These are phyloP conservation scores for Onychomys arenicola DNA, from an alignment of 2,797 vertebrate genomes.

Conservation along the genomic window DNA sequence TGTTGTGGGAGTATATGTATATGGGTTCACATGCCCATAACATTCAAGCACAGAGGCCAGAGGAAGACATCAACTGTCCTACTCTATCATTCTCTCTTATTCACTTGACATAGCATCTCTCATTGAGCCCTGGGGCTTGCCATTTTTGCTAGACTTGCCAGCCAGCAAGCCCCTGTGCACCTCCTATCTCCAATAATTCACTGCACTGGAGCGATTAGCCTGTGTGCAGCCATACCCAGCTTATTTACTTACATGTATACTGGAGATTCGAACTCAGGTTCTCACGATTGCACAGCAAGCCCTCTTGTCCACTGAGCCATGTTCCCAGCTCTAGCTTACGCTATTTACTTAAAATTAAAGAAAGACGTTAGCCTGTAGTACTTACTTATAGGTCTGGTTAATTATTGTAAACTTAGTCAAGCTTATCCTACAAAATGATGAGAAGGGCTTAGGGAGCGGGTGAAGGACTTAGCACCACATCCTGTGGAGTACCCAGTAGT, in stretches of 20 bases:
- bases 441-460: not conserved
- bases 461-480: constrained; percentile 48
- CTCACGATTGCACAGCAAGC: not conserved
- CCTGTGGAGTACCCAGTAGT: not conserved
- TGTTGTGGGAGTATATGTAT: too few relatives aligned
- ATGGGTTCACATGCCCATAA: not conserved
- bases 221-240: too few relatives aligned
- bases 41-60: not conserved
- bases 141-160: not conserved
- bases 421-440: not conserved
- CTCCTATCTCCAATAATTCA: not conserved
- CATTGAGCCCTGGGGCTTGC: not conserved
- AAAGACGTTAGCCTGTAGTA: not conserved
- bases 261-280: not conserved
- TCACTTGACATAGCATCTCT: not conserved
- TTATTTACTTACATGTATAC: not conserved
- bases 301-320: not conserved
- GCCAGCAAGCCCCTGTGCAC: too few relatives aligned
- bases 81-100: not conserved
- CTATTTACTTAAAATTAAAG: not conserved
- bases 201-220: too few relatives aligned
- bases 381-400: not conserved
- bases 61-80: not conserved
- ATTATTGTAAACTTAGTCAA: constrained; percentile 64
- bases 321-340: not conserved